Percentiles rank a stretch among this genome's conserved stretches.
phyloP scores from a whole-genome alignment of 2,113 vertebrate species.

The Microcebus jonahi region DNA sequence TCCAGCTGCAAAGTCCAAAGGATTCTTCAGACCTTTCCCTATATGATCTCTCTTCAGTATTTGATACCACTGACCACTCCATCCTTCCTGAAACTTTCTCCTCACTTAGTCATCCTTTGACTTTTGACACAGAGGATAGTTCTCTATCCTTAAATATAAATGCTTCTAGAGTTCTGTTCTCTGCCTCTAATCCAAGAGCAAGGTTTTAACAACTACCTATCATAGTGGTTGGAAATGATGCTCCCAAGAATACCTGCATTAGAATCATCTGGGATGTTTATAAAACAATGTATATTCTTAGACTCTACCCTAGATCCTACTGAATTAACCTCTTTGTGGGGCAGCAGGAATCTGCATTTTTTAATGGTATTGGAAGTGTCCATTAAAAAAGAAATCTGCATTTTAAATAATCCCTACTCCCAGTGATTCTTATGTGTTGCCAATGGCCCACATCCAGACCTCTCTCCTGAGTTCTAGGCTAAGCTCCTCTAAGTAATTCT shows the following conservation, averaged over 20 bases:
- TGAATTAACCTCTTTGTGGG: not conserved
- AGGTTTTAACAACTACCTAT: not conserved
- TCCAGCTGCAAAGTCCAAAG: not conserved
- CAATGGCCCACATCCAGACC: not conserved
- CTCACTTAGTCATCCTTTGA: not conserved
- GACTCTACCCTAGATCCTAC: not conserved
- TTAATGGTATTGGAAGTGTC: not conserved
- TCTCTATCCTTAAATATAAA: not conserved
- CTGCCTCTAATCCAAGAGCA: not conserved
- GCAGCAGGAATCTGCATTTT: not conserved
- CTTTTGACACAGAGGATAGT: not conserved
- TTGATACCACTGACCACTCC: not conserved
- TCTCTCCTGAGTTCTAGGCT: conserved; percentile 19
- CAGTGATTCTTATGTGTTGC: not conserved
- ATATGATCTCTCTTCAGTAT: not conserved
- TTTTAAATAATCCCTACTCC: not conserved
- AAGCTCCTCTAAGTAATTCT: not conserved
- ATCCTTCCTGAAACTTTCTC: not conserved
- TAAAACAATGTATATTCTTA: not conserved
- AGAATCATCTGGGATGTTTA: not conserved
- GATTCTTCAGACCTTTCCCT: not conserved
- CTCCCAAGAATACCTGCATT: not conserved
- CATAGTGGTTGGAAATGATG: not conserved
- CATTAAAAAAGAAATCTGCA: not conserved
- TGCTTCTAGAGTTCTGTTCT: not conserved